Evolutionary conservation across 2,888 invertebrate species (phyloP).

Genomic region (Callimorpha dominula): DNA sequence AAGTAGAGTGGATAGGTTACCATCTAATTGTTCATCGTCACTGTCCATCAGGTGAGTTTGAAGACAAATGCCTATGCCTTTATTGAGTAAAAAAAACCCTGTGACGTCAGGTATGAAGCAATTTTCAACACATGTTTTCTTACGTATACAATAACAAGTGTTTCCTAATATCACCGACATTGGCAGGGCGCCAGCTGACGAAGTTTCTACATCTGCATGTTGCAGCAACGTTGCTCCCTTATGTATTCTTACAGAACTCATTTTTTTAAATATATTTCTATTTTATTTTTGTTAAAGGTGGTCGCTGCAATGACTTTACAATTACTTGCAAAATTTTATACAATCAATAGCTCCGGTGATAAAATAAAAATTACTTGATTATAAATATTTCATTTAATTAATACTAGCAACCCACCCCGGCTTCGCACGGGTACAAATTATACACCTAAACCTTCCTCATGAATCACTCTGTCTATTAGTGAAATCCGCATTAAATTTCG

Average conservation of each 20-base stretch:
- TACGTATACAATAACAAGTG: neutral
- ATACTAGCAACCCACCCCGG: no score
- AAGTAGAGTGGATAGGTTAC: no score
- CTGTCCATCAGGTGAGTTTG: no score
- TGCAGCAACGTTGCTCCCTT: slow-evolving; percentile 2
- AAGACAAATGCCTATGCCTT: no score
- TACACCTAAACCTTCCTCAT: no score
- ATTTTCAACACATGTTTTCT: neutral
- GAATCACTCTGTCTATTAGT: no score
- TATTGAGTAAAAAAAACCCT: neutral
- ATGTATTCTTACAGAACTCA: neutral
- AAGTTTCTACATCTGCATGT: neutral
- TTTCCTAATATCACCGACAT: neutral
- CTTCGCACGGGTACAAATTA: no score
- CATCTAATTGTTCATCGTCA: no score
- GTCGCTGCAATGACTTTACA: no score
- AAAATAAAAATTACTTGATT: neutral
- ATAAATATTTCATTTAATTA: neutral
- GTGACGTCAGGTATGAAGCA: neutral
- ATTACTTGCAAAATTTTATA: no score
- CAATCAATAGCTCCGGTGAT: no score
- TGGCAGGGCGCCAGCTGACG: slow-evolving; percentile 9
- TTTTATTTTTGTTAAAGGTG: neutral
- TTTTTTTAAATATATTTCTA: neutral
- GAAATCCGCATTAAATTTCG: no score